phyloP scores from a whole-genome alignment of 2,113 vertebrate genomes.

The Trachemys scripta region DNA sequence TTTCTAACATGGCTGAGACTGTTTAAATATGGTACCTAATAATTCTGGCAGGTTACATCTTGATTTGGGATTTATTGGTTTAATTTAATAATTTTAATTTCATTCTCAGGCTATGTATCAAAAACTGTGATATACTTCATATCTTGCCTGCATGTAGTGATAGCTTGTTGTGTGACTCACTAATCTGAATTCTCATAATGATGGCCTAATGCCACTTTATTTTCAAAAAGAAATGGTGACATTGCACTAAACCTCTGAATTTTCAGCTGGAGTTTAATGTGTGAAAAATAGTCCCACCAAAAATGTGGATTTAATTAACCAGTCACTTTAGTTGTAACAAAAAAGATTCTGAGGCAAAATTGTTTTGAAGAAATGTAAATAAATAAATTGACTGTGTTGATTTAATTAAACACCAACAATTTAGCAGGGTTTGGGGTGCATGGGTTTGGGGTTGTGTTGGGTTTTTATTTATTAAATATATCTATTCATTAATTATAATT shows the following conservation, averaged over 20 bases:
- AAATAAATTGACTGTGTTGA: not conserved
- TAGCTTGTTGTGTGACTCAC: not conserved
- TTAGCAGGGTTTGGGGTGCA: not conserved
- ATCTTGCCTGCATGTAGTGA: too few relatives aligned
- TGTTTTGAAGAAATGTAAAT: not conserved
- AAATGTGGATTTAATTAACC: not conserved
- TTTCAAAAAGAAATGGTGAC: not conserved
- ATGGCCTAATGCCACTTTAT: not conserved
- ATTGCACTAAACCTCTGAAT: not conserved
- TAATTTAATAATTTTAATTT: constrained; percentile 7
- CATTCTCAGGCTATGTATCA: not conserved
- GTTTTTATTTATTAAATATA: not conserved
- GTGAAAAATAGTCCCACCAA: not conserved
- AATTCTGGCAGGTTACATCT: not conserved
- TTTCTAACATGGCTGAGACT: not conserved
- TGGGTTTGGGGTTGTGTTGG: accelerated
- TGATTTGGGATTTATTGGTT: constrained; percentile 9
- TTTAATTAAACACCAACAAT: not conserved
- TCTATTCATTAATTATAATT: too few relatives aligned
- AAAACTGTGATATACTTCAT: not conserved
- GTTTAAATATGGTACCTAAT: not conserved
- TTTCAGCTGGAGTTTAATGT: not conserved
- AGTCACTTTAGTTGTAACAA: not conserved
- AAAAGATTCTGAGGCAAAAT: not conserved
- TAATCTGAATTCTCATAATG: not conserved